A percentile compares a stretch with the other conserved stretches of the same genome.
These are phyloP conservation scores for Anaspis maculata DNA, from an alignment of 2,888 invertebrate genomes.

Conservation along the genomic window DNA sequence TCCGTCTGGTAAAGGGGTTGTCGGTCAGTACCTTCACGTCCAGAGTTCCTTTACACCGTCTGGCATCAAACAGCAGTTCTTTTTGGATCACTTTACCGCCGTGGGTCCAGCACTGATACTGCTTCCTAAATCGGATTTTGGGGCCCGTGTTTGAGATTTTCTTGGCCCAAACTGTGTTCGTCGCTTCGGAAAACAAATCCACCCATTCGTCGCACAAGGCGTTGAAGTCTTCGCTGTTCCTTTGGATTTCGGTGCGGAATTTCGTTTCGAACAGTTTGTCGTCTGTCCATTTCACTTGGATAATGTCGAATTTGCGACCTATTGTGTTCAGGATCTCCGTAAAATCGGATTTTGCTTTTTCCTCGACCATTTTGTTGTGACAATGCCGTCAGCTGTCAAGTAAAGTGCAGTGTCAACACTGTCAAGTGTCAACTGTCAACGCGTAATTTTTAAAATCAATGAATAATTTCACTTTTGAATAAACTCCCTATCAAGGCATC, in stretches of 20 bases:
- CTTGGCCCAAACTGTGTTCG: slow-evolving; percentile 40
- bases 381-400: not conserved
- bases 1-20: slow-evolving; percentile 34
- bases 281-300: slow-evolving; percentile 34
- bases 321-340: slow-evolving; percentile 31
- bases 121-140: slow-evolving; percentile 40
- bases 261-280: slow-evolving; percentile 37
- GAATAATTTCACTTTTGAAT: no score
- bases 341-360: slow-evolving; percentile 35
- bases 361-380: slow-evolving; percentile 10
- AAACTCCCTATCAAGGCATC: no score
- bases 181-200: slow-evolving; percentile 37
- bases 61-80: slow-evolving; percentile 38
- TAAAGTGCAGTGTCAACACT: no score
- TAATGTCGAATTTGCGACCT: slow-evolving; percentile 37
- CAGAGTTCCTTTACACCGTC: slow-evolving; percentile 37
- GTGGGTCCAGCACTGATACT: slow-evolving; percentile 42
- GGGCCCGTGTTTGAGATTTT: slow-evolving; percentile 42
- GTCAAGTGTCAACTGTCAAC: not conserved
- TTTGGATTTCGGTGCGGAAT: slow-evolving; percentile 37
- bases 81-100: slow-evolving; percentile 35
- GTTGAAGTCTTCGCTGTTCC: slow-evolving; percentile 38
- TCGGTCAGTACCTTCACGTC: slow-evolving; percentile 41
- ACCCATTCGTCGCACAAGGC: slow-evolving; percentile 40
- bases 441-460: no score